Conservation (phyloP, 2,797 vertebrate species). For the Salmo trutta region DNA sequence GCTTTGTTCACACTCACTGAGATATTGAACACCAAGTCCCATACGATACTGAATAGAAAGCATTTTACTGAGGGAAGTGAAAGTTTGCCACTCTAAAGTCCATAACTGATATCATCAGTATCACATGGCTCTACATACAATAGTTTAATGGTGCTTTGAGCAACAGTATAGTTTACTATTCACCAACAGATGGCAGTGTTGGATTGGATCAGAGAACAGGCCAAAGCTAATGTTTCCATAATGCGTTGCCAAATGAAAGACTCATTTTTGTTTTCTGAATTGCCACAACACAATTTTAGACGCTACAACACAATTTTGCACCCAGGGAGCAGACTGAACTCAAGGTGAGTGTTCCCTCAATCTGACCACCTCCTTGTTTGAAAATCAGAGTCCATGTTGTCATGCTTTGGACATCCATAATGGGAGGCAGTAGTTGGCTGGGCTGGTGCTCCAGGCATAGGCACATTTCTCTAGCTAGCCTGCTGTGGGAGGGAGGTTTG, state of each 20-base stretch:
- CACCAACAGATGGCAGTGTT: slow-evolving; percentile 61
- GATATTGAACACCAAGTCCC: no score
- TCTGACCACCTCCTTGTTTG: slow-evolving; percentile 39
- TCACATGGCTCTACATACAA: no score
- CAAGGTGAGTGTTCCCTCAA: neutral
- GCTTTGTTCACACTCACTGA: no score
- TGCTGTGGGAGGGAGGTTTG: slow-evolving; percentile 26
- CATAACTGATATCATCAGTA: no score
- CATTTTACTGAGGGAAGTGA: no score
- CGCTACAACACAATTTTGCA: neutral
- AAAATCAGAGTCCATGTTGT: slow-evolving; percentile 56
- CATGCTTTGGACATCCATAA: slow-evolving; percentile 8
- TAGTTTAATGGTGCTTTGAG: no score
- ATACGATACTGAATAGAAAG: no score
- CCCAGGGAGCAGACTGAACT: neutral
- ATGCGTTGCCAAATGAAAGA: neutral
- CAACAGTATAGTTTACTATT: neutral
- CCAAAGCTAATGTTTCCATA: neutral
- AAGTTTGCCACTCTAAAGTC: no score
- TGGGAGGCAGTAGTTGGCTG: neutral
- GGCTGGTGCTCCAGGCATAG: slow-evolving; percentile 33
- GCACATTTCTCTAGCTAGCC: slow-evolving; percentile 21
- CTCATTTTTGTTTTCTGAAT: neutral
- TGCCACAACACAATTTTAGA: neutral
- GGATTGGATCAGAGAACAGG: neutral